These are phyloP conservation scores for Remorina albescens DNA, from an alignment of 2,797 vertebrate genomes.

Conservation along the genomic window DNA sequence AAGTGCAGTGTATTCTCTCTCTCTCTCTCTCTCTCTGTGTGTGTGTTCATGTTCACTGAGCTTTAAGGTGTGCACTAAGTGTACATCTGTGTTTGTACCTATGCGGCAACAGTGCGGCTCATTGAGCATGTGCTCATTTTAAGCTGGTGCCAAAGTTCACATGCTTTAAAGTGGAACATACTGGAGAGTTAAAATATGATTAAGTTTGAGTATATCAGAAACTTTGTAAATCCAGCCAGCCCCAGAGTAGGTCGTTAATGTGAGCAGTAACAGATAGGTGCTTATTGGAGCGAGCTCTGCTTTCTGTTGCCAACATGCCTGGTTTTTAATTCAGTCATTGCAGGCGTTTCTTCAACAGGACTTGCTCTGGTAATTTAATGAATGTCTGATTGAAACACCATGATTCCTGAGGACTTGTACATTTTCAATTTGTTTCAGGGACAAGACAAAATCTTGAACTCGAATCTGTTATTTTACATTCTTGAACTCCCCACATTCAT, in stretches of 20 bases:
- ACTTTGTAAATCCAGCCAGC: constrained; percentile 47
- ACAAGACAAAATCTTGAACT: constrained; percentile 43
- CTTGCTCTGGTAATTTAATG: constrained; percentile 50
- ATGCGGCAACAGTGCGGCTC: constrained; percentile 72
- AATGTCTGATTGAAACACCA: constrained; percentile 50
- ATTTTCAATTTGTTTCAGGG: constrained; percentile 8
- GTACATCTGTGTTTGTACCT: constrained; percentile 68
- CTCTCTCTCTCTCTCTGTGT: constrained; percentile 22
- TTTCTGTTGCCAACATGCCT: constrained; percentile 41
- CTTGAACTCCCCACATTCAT: constrained; percentile 31
- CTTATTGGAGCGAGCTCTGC: constrained; percentile 33
- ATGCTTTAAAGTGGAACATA: constrained; percentile 72
- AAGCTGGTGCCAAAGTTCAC: constrained; percentile 71
- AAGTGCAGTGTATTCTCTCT: constrained; percentile 56
- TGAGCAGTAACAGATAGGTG: constrained; percentile 55
- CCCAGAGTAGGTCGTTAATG: constrained; percentile 40
- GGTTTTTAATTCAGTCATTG: constrained; percentile 42
- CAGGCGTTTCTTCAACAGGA: constrained; percentile 20
- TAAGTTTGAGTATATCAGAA: constrained; percentile 30
- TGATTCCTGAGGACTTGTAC: constrained; percentile 16
- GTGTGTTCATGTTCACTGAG: constrained; percentile 32
- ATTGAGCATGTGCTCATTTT: constrained; percentile 75
- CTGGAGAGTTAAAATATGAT: constrained; percentile 47
- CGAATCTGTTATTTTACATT: constrained; percentile 50
- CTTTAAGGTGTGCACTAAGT: constrained; percentile 58